A percentile compares a stretch with the other conserved stretches of the same genome.
Evolutionary conservation across 2,888 invertebrate genomes (phyloP).

Genomic region (Nomada ferruginata): DNA sequence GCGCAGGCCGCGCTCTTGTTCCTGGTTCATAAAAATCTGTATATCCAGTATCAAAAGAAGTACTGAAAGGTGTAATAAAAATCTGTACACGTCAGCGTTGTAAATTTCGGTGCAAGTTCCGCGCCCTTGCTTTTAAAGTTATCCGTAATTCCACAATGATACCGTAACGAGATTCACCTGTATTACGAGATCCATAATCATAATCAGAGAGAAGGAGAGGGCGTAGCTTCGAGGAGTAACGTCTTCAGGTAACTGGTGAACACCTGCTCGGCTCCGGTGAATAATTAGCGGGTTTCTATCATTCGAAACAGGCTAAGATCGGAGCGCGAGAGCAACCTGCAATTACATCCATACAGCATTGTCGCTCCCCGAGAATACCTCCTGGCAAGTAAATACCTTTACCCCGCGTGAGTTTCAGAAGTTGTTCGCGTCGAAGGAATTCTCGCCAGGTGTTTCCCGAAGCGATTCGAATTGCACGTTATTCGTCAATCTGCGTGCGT

Average conservation of each 20-base stretch:
- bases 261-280: conserved; percentile 12
- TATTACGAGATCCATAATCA: not conserved
- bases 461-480: not conserved
- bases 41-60: too few species aligned
- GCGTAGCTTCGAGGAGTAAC: not conserved
- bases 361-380: not conserved
- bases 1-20: too few species aligned
- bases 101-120: not conserved
- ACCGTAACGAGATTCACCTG: conserved; percentile 7
- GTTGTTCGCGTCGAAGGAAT: not conserved
- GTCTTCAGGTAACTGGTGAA: not conserved
- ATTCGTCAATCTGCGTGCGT: not conserved
- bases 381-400: not conserved
- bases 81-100: too few species aligned
- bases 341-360: conserved; percentile 21
- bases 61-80: too few species aligned
- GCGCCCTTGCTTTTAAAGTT: not conserved
- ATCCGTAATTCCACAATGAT: not conserved
- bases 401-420: not conserved
- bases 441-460: conserved; percentile 7
- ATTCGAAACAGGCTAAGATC: not conserved
- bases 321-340: conserved; percentile 12
- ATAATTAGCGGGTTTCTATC: conserved; percentile 33
- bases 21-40: too few species aligned
- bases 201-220: not conserved